Conservation (phyloP, 2,797 vertebrate species). For the Cygnus olor region DNA sequence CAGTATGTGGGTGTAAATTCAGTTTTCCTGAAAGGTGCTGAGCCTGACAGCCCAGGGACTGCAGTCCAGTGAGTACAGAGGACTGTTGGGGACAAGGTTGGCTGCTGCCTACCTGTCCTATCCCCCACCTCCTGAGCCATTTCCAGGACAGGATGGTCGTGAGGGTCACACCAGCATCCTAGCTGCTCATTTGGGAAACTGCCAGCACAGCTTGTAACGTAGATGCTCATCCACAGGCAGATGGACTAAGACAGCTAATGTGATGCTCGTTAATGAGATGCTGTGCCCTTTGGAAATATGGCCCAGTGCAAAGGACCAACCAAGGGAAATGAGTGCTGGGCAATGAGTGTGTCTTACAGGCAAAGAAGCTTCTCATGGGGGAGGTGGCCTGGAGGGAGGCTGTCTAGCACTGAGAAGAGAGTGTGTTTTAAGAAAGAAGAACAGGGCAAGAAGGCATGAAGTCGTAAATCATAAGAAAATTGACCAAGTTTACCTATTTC, state of each 20-base stretch:
- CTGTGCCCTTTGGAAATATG: rapidly evolving
- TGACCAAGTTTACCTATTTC: background rate
- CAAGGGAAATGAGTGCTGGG: background rate
- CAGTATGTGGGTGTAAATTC: conserved; percentile 26
- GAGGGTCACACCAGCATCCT: background rate
- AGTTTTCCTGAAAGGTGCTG: conserved; percentile 21
- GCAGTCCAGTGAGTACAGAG: background rate
- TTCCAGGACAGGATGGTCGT: background rate
- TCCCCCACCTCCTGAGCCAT: background rate
- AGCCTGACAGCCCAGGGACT: background rate
- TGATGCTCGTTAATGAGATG: rapidly evolving
- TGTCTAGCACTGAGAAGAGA: background rate
- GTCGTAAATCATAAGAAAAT: background rate
- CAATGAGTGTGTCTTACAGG: background rate
- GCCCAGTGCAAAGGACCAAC: background rate
- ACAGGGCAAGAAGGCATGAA: background rate
- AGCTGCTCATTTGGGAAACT: background rate
- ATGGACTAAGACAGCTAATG: background rate
- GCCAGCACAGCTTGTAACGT: rapidly evolving
- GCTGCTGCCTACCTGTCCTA: background rate
- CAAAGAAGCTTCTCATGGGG: background rate
- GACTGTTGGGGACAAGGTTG: background rate
- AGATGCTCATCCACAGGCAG: background rate
- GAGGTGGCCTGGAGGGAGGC: background rate
- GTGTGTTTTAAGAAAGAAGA: background rate